These are phyloP conservation scores for Atherinomorus stipes DNA, from an alignment of 2,113 vertebrate species.

Conservation along the genomic window DNA sequence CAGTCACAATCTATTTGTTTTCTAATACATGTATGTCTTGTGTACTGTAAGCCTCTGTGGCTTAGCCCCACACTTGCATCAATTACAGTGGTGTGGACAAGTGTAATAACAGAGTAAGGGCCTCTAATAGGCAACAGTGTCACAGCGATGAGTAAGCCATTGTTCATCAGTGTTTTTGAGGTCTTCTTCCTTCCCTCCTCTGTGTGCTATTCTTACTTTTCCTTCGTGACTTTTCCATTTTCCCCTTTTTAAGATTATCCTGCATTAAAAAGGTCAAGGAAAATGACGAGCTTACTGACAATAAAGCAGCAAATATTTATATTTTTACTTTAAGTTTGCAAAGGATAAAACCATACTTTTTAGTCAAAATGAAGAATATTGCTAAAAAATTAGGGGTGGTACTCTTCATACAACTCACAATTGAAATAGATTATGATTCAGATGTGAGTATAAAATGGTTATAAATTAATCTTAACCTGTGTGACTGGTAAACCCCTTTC, in stretches of 20 bases:
- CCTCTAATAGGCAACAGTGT: slow-evolving; percentile 87
- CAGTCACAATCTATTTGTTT: slow-evolving; percentile 37
- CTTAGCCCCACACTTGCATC: slow-evolving; percentile 87
- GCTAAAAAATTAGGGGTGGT: too few species aligned
- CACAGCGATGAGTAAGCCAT: slow-evolving; percentile 83
- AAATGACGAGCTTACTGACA: slow-evolving; percentile 18
- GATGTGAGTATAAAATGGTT: too few species aligned
- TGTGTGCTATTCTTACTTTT: slow-evolving; percentile 28
- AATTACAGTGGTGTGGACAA: slow-evolving; percentile 89
- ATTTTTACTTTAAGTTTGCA: not conserved
- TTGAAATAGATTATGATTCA: too few species aligned
- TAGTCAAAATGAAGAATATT: not conserved
- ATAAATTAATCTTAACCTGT: too few species aligned
- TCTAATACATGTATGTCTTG: slow-evolving; percentile 15
- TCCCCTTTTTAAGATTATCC: slow-evolving; percentile 61
- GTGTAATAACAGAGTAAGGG: slow-evolving; percentile 90
- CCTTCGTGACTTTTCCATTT: not conserved
- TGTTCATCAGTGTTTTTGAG: slow-evolving; percentile 71
- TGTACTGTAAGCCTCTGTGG: slow-evolving; percentile 54
- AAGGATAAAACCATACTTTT: slow-evolving; percentile 1
- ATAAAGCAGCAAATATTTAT: not conserved
- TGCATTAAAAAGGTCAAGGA: slow-evolving; percentile 72
- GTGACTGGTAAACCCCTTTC: too few species aligned
- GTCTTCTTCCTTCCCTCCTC: slow-evolving; percentile 18
- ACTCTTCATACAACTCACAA: too few species aligned